Conservation (phyloP, 1,140 invertebrate species). For the Procambarus clarkii region DNA sequence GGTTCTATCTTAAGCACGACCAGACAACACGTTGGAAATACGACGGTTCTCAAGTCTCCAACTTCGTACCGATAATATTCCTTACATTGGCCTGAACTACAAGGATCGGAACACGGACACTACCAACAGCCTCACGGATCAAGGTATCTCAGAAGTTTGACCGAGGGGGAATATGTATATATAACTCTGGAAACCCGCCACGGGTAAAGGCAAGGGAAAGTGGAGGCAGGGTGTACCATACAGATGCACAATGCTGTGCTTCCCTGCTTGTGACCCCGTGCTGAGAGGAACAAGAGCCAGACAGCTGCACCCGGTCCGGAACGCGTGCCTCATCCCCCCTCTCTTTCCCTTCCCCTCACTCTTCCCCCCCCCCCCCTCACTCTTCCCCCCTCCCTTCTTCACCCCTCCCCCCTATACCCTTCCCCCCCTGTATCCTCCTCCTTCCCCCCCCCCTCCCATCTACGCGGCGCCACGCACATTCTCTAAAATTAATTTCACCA, state of each 20-base stretch:
- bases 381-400: neutral
- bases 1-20: no score
- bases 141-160: no score
- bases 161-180: neutral
- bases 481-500: slow-evolving; percentile 29
- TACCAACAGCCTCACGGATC: no score
- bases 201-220: neutral
- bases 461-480: slow-evolving; percentile 22
- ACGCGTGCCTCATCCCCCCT: neutral
- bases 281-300: neutral
- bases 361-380: neutral
- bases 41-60: no score
- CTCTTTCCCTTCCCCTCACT: neutral
- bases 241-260: neutral
- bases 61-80: no score
- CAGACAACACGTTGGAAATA: no score
- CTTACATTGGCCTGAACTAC: no score
- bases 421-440: neutral
- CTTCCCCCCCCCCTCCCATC: neutral
- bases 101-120: no score
- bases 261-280: neutral
- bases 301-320: slow-evolving; percentile 3
- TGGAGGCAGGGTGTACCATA: neutral
- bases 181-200: no score
- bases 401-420: no score